Conservation (phyloP, 2,113 vertebrate genomes). For the Peucedramus taeniatus region DNA sequence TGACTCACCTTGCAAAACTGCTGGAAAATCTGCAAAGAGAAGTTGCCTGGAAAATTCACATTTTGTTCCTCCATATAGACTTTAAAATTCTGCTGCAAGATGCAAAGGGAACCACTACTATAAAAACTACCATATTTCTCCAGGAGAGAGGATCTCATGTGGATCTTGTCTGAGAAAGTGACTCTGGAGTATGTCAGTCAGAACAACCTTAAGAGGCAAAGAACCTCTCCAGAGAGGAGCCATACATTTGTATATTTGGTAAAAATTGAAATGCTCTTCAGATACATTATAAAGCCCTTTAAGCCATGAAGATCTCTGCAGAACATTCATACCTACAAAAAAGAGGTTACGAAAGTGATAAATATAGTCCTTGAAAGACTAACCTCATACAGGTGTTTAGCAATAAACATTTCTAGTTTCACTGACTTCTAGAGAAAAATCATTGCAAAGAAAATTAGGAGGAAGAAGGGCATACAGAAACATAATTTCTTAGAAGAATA, state of each 20-base stretch:
- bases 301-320: neutral
- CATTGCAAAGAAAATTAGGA: neutral
- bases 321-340: neutral
- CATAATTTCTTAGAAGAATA: neutral
- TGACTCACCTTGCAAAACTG: neutral
- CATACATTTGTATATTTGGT: neutral
- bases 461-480: neutral
- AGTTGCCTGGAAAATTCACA: neutral
- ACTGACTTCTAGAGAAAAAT: neutral
- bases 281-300: neutral
- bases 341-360: neutral
- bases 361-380: neutral
- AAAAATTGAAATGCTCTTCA: neutral
- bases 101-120: neutral
- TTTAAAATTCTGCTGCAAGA: neutral
- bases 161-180: neutral
- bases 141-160: neutral
- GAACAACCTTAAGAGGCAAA: neutral
- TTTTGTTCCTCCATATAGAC: neutral
- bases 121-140: neutral
- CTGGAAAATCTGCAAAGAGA: neutral
- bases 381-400: neutral
- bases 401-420: neutral
- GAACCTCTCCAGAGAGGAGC: neutral
- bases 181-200: neutral